phyloP scores from a whole-genome alignment of 1,140 invertebrate species.

The Octopus sinensis region DNA sequence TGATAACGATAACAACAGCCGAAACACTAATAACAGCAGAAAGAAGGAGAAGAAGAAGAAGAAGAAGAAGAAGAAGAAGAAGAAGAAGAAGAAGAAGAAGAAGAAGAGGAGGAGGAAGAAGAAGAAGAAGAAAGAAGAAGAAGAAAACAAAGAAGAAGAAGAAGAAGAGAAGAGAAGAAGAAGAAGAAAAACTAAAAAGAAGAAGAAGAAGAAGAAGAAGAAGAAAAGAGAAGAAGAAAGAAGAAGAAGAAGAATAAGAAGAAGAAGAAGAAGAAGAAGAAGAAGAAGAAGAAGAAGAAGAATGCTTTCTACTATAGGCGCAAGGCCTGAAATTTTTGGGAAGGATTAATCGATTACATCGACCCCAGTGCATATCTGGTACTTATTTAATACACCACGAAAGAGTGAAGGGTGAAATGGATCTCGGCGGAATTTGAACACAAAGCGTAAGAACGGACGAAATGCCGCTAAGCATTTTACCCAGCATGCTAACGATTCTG shows the following conservation, averaged over 20 bases:
- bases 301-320: not conserved
- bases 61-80: conserved; percentile 3
- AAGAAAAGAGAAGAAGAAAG: not conserved
- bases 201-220: not conserved
- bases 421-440: not conserved
- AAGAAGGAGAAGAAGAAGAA: conserved; percentile 1
- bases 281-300: not conserved
- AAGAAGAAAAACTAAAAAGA: not conserved
- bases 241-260: not conserved
- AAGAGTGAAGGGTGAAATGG: not conserved
- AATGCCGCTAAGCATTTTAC: too few relatives aligned
- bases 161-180: not conserved
- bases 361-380: too few relatives aligned
- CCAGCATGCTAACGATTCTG: too few relatives aligned
- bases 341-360: too few relatives aligned
- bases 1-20: too few relatives aligned
- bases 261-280: not conserved
- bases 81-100: not conserved
- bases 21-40: not conserved
- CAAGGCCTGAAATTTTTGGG: too few relatives aligned
- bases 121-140: not conserved
- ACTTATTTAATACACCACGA: not conserved
- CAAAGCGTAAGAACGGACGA: too few relatives aligned
- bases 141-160: not conserved
- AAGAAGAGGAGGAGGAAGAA: not conserved